Percentiles rank a stretch among this genome's conserved stretches.
Evolutionary conservation across 2,888 invertebrate species (phyloP).

Genomic region (Notodonta ziczac): DNA sequence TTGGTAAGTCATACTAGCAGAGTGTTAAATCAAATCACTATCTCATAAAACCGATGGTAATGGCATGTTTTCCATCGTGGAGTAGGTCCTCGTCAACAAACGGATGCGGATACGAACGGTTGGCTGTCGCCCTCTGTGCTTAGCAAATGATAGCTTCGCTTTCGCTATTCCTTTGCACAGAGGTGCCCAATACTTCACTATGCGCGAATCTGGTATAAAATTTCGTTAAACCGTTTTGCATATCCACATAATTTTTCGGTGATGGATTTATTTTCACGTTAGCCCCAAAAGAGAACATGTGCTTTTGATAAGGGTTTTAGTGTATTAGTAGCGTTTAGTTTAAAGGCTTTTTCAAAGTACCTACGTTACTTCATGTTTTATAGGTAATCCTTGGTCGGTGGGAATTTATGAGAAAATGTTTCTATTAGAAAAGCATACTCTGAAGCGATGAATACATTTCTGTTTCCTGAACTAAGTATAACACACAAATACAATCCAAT

Average conservation of each 20-base stretch:
- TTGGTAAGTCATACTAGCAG: constrained; percentile 4
- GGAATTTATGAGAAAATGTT: too few species aligned
- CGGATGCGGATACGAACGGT: constrained; percentile 42
- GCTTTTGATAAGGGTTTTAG: too few species aligned
- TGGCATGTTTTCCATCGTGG: constrained; percentile 27
- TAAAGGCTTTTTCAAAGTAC: too few species aligned
- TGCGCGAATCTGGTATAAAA: constrained; percentile 22
- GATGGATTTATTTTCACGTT: too few species aligned
- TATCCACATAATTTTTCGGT: not conserved
- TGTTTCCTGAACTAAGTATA: not conserved
- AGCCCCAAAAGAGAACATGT: too few species aligned
- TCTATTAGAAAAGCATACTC: too few species aligned
- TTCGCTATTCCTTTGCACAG: constrained; percentile 20
- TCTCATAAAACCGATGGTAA: constrained; percentile 21
- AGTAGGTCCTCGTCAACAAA: constrained; percentile 41
- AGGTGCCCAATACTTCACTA: constrained; percentile 14
- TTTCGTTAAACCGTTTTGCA: constrained; percentile 8
- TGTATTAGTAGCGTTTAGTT: too few species aligned
- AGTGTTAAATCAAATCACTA: constrained; percentile 25
- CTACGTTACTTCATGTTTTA: too few species aligned
- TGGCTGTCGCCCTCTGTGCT: constrained; percentile 42
- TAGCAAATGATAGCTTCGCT: constrained; percentile 47
- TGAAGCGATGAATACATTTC: not conserved
- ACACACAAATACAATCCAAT: constrained; percentile 30
- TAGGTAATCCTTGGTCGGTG: too few species aligned